A percentile compares a stretch with the other conserved stretches of the same genome.
These are phyloP conservation scores for Malthinus flaveolus DNA, from an alignment of 2,888 invertebrate species.

Conservation along the genomic window DNA sequence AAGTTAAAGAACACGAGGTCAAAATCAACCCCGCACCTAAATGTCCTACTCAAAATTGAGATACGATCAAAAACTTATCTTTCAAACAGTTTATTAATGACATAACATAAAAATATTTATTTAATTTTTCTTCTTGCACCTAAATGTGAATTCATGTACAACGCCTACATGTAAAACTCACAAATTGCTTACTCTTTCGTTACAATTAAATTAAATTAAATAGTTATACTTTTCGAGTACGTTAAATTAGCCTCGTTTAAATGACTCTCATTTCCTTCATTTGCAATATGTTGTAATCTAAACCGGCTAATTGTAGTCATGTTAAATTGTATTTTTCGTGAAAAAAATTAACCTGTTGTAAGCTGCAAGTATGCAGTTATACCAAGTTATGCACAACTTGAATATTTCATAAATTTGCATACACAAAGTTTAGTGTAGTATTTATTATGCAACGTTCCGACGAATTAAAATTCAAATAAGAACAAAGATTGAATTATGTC, in stretches of 20 bases:
- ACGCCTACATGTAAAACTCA: neutral
- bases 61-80: too few species aligned
- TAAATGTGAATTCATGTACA: neutral
- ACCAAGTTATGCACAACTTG: neutral
- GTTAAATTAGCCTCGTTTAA: slow-evolving; percentile 24
- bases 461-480: too few species aligned
- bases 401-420: slow-evolving; percentile 3
- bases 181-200: slow-evolving; percentile 5
- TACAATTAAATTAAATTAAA: slow-evolving; percentile 7
- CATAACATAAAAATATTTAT: too few species aligned
- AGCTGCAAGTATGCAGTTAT: slow-evolving; percentile 1
- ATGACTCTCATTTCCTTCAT: slow-evolving; percentile 21
- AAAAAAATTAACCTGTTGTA: neutral
- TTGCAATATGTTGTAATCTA: slow-evolving; percentile 8
- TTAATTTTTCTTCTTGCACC: neutral
- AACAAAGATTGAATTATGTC: too few species aligned
- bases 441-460: too few species aligned
- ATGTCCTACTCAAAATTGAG: too few species aligned
- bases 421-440: neutral
- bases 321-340: neutral
- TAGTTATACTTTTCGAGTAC: slow-evolving; percentile 15
- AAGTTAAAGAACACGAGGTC: too few species aligned
- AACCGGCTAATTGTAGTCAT: neutral
- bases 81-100: too few species aligned
- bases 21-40: too few species aligned